Percentiles rank a stretch among this genome's conserved stretches.
These are phyloP conservation scores for Tribolium freemani DNA, from an alignment of 2,888 invertebrate genomes.

Conservation along the genomic window DNA sequence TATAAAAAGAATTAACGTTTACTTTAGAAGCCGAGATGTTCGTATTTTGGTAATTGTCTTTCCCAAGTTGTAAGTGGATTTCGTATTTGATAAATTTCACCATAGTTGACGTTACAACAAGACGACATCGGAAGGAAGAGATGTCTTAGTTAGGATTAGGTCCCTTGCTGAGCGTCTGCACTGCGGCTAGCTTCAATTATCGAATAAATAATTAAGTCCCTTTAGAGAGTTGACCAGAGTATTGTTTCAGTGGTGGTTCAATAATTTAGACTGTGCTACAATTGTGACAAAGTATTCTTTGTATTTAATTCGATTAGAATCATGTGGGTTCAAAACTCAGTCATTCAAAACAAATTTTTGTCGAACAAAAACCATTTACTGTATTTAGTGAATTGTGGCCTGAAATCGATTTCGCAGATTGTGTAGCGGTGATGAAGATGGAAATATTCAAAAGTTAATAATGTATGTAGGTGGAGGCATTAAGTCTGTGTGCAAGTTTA, in stretches of 20 bases:
- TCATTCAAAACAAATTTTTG: not conserved
- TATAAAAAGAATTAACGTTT: not conserved
- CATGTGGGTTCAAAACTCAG: not conserved
- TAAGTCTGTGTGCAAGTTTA: slow-evolving; percentile 26
- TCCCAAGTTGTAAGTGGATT: not conserved
- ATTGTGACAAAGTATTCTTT: not conserved
- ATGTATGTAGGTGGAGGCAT: slow-evolving; percentile 14
- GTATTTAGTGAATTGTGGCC: not conserved
- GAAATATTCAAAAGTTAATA: slow-evolving; percentile 8
- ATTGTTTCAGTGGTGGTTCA: slow-evolving; percentile 15
- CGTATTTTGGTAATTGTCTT: not conserved
- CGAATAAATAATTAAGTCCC: slow-evolving; percentile 30
- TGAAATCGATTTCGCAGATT: not conserved
- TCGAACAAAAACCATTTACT: not conserved
- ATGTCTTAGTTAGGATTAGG: slow-evolving; percentile 11
- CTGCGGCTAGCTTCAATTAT: slow-evolving; percentile 22
- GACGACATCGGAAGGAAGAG: not conserved
- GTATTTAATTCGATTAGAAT: not conserved
- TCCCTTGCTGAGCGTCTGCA: slow-evolving; percentile 1
- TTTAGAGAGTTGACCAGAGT: slow-evolving; percentile 14
- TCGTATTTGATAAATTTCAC: slow-evolving; percentile 1
- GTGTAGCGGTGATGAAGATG: not conserved
- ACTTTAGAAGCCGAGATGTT: not conserved
- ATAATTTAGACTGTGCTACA: not conserved
- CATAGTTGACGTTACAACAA: not conserved